Conservation (phyloP, 2,888 invertebrate genomes). For the Amphipyra berbera region DNA sequence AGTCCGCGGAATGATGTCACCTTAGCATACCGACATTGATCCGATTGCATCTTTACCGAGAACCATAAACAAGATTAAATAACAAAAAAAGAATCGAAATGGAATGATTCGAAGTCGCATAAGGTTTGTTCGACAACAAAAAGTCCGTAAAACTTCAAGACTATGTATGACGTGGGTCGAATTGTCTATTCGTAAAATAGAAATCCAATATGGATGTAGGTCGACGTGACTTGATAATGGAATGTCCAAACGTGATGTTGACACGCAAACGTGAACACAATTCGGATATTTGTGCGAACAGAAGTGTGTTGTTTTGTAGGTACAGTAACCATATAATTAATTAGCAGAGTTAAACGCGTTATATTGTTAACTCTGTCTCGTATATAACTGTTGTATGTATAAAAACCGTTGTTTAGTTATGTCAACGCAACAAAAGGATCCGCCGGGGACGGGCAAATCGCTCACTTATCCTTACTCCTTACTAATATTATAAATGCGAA, state of each 20-base stretch:
- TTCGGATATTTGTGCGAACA: constrained; percentile 64
- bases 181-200: constrained; percentile 67
- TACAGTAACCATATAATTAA: constrained; percentile 36
- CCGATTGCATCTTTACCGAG: constrained; percentile 45
- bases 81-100: constrained; percentile 23
- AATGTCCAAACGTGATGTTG: constrained; percentile 72
- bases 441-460: constrained; percentile 61
- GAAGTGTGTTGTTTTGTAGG: constrained; percentile 49
- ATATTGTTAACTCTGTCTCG: constrained; percentile 31
- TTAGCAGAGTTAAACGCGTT: constrained; percentile 35
- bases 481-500: too few species aligned
- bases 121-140: constrained; percentile 23
- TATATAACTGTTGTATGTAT: constrained; percentile 16
- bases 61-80: constrained; percentile 39
- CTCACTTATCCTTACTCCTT: too few species aligned
- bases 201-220: constrained; percentile 73
- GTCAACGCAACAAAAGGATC: constrained; percentile 63
- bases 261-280: constrained; percentile 72
- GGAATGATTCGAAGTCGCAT: constrained; percentile 20
- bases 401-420: constrained; percentile 56
- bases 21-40: constrained; percentile 52
- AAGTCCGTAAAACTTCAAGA: constrained; percentile 38
- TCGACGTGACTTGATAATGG: constrained; percentile 73
- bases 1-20: constrained; percentile 63
- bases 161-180: constrained; percentile 60